Base-by-base conservation (phyloP, 2,888 invertebrate species). In the Lochmaea crataegi region DNA sequence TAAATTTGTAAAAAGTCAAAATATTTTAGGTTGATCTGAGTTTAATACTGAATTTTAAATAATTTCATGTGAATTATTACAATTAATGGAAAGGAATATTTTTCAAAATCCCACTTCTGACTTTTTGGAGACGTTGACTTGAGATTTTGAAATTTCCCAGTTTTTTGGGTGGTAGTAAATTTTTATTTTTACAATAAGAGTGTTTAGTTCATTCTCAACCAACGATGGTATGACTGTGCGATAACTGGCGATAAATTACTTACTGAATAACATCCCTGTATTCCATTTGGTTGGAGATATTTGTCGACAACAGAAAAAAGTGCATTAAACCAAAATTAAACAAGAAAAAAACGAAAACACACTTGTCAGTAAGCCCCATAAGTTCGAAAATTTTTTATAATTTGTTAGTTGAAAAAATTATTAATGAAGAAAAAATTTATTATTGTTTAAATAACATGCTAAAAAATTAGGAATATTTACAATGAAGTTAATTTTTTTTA, bases 191-290 rank as follows among this genome's bases (percentile, higher is more conserved):
- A 41, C 22, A n/a, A 64, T 22, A 42, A 63, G 56, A 63, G 53
- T 45, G 18, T 57, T 64, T 65, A 53, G 53, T 9, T 53, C 10
- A 53, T 53, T 53, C 53, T 53, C 16, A 56, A 65, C 60, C 68
- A 68, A n/a, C 56, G 66, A 73, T 63, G 74, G 74, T 68, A 71
- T 63, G 53, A 72, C 73, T 68, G 77, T 75, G 72, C 53, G 42
- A 51, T 48, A 58, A 56, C 61, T 53, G 68, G 41, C 45, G 63
- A 60, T 75, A 73, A 75, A 71, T 89, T 91, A 92, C 91, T 92
- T 91, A 91, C 91, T 90, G 91, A 89, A 90, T 90, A 91, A 90
- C 92, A 92, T 92, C 92, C 93, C 93, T 92, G 89, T 79, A 85
- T 88, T 88, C 87, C 89, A 79, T 32, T 32, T 79, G 82, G 90